Evolutionary conservation across 2,888 invertebrate species (phyloP).

Genomic region (Drosophila villosipedis): DNA sequence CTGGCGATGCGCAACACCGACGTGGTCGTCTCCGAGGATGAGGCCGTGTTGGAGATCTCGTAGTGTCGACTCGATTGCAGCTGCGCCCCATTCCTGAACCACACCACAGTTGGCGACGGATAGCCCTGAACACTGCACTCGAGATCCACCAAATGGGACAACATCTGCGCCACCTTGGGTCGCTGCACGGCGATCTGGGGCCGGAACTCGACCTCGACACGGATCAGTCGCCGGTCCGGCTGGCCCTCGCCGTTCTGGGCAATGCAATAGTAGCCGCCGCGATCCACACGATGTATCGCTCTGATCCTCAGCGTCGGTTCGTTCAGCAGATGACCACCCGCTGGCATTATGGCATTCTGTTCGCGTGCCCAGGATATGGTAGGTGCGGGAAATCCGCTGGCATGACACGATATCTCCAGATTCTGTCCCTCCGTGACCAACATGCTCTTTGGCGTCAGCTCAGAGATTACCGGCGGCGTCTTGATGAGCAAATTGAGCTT

Average conservation of each 20-base stretch:
- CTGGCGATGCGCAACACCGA: conserved; percentile 83
- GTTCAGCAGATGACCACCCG: conserved; percentile 77
- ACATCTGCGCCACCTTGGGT: conserved; percentile 84
- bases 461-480: conserved; percentile 83
- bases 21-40: conserved; percentile 83
- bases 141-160: conserved; percentile 79
- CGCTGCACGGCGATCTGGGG: conserved; percentile 83
- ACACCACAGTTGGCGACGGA: conserved; percentile 84
- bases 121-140: conserved; percentile 84
- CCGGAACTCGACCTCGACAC: conserved; percentile 84
- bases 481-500: conserved; percentile 82
- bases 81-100: conserved; percentile 81
- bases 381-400: conserved; percentile 92
- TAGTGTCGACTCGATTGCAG: conserved; percentile 77
- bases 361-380: conserved; percentile 89
- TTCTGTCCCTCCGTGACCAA: conserved; percentile 82
- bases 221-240: conserved; percentile 81
- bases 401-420: conserved; percentile 88
- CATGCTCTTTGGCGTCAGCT: conserved; percentile 78
- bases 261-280: conserved; percentile 84
- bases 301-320: conserved; percentile 82
- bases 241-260: conserved; percentile 84
- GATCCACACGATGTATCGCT: conserved; percentile 82
- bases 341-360: conserved; percentile 87
- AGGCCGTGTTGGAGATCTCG: conserved; percentile 83